A percentile compares a stretch with the other conserved stretches of the same genome.
Conservation (phyloP, 2,888 invertebrate species). For the Antheraea assamensis region DNA sequence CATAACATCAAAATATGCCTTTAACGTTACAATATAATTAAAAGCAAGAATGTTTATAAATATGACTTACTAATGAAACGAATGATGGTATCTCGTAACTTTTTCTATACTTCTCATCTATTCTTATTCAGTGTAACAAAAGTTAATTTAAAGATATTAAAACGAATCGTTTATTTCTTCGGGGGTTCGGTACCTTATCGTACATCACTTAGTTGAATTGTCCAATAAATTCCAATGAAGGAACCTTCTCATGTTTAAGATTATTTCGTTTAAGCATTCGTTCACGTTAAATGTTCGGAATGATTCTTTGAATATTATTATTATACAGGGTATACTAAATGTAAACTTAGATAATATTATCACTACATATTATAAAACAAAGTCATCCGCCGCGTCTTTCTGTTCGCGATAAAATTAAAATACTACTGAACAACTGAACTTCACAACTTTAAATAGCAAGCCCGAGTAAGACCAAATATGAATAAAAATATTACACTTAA, state of each 20-base stretch:
- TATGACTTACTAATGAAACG: not conserved
- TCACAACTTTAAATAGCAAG: too few relatives aligned
- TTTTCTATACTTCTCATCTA: not conserved
- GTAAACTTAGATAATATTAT: too few relatives aligned
- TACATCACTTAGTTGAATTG: conserved; percentile 9
- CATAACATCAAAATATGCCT: too few relatives aligned
- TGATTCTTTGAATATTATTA: too few relatives aligned
- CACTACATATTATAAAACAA: too few relatives aligned
- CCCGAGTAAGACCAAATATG: too few relatives aligned
- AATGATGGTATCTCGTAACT: not conserved
- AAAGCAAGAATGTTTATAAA: not conserved
- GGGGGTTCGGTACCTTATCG: not conserved
- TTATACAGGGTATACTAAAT: too few relatives aligned
- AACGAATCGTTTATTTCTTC: conserved; percentile 1
- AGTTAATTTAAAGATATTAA: not conserved
- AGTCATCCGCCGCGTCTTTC: too few relatives aligned
- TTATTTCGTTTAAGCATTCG: not conserved
- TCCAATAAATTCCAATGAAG: conserved; percentile 9
- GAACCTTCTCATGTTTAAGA: not conserved
- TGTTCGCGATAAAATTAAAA: too few relatives aligned
- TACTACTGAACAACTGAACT: too few relatives aligned
- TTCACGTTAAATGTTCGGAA: not conserved
- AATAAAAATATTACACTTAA: too few relatives aligned
- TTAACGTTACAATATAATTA: too few relatives aligned
- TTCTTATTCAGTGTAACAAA: not conserved